A percentile compares a stretch with the other conserved stretches of the same genome.
These are phyloP conservation scores for Catostylus mosaicus DNA, from an alignment of 30 jellyfish, hydroid and myxozoan species.

Conservation along the genomic window DNA sequence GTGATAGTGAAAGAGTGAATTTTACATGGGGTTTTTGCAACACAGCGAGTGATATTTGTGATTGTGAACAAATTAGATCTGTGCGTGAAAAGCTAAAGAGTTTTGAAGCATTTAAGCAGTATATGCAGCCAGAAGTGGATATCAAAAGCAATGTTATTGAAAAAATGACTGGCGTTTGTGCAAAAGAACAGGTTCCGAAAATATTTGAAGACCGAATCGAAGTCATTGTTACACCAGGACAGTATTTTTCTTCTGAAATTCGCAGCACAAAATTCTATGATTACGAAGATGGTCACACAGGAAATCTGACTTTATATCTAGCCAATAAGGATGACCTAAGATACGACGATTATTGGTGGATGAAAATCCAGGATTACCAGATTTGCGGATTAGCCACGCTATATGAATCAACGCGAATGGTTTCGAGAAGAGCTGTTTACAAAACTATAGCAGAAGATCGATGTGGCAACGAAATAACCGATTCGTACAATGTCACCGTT, in stretches of 20 bases:
- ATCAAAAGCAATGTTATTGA: slow-evolving; percentile 26
- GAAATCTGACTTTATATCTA: slow-evolving; percentile 60
- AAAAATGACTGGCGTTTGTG: slow-evolving; percentile 43
- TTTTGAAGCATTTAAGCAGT: not conserved
- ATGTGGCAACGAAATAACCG: slow-evolving; percentile 59
- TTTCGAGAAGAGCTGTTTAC: slow-evolving; percentile 28
- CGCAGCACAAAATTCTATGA: slow-evolving; percentile 73
- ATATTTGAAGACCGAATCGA: slow-evolving; percentile 20
- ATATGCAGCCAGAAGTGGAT: slow-evolving; percentile 30
- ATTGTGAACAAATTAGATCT: slow-evolving; percentile 44
- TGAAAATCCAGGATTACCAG: slow-evolving; percentile 56
- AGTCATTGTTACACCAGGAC: slow-evolving; percentile 65
- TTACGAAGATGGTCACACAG: slow-evolving; percentile 76
- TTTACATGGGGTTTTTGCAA: slow-evolving; percentile 81
- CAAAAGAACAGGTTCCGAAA: slow-evolving; percentile 5
- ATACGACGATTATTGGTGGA: slow-evolving; percentile 51
- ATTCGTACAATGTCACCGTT: slow-evolving; percentile 49
- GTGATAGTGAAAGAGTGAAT: slow-evolving; percentile 12
- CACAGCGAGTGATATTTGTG: slow-evolving; percentile 38
- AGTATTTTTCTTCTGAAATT: slow-evolving; percentile 43
- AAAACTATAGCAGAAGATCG: slow-evolving; percentile 69
- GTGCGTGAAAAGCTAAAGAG: slow-evolving; percentile 30
- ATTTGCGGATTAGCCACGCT: slow-evolving; percentile 69
- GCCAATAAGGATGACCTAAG: not conserved
- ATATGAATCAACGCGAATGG: not conserved